Evolutionary conservation across 2,797 vertebrate species (phyloP).

Genomic region (Serranus cabrilla): DNA sequence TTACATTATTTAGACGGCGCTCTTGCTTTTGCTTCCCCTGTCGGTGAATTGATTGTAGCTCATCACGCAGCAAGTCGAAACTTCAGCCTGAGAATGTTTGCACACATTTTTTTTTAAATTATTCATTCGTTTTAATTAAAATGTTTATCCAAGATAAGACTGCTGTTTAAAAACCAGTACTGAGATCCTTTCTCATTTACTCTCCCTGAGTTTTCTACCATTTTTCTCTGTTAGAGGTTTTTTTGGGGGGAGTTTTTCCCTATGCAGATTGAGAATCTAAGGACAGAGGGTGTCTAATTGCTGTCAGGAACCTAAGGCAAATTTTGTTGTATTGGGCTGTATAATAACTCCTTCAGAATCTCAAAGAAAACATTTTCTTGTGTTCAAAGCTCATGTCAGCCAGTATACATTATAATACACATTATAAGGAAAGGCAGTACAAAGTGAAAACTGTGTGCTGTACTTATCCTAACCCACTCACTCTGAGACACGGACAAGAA

Average conservation of each 20-base stretch:
- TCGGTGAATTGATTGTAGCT: slow-evolving; percentile 7
- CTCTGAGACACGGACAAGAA: slow-evolving; percentile 31
- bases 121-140: slow-evolving; percentile 13
- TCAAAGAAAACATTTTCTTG: too few relatives aligned
- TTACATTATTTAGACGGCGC: neutral
- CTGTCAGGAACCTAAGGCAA: neutral
- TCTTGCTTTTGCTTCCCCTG: neutral
- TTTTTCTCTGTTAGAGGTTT: neutral
- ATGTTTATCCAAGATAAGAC: neutral
- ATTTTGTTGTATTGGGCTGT: neutral
- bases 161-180: neutral
- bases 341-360: neutral
- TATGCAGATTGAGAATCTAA: neutral
- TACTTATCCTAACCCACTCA: slow-evolving; percentile 3
- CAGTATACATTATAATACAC: neutral
- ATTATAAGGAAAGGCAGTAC: neutral
- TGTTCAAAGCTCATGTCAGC: too few relatives aligned
- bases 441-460: neutral
- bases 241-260: neutral
- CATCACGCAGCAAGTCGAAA: neutral
- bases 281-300: neutral
- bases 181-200: neutral
- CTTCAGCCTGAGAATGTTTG: neutral
- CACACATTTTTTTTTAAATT: neutral
- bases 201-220: neutral